phyloP scores from a whole-genome alignment of 2,797 vertebrate genomes.

The Pteronotus mesoamericanus region DNA sequence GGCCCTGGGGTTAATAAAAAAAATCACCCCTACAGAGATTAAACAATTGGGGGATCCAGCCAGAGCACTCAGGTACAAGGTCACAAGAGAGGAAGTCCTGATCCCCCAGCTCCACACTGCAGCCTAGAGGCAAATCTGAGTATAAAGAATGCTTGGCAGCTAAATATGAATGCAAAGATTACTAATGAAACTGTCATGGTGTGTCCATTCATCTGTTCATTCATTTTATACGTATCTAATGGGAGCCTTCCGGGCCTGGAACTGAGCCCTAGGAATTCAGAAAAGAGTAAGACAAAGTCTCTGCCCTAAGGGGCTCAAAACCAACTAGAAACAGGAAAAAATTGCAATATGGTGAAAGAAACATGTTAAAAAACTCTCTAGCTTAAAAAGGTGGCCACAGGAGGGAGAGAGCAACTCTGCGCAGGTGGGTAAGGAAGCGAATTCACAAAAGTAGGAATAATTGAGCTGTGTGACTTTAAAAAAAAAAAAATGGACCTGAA shows the following conservation, averaged over 20 bases:
- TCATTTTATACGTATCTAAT: not conserved
- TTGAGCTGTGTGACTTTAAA: not conserved
- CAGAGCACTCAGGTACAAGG: not conserved
- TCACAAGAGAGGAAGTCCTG: not conserved
- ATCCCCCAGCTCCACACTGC: not conserved
- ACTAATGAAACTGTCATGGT: not conserved
- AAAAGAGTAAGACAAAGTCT: not conserved
- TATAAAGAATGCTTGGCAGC: not conserved
- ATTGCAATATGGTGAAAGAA: not conserved
- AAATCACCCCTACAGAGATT: not conserved
- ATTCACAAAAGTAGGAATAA: not conserved
- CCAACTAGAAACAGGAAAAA: not conserved
- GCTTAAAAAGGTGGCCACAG: not conserved
- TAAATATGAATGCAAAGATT: not conserved
- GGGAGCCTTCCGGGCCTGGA: not conserved
- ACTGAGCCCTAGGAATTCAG: not conserved
- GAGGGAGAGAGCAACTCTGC: not conserved
- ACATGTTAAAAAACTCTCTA: not conserved
- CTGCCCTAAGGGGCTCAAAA: not conserved
- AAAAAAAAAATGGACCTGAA: not conserved
- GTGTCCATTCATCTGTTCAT: not conserved
- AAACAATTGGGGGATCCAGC: not conserved
- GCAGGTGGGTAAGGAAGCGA: not conserved
- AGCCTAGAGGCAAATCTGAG: not conserved
- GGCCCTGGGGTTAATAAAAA: not conserved